phyloP scores from a whole-genome alignment of 2,113 vertebrate species.

The Ondatra zibethicus region DNA sequence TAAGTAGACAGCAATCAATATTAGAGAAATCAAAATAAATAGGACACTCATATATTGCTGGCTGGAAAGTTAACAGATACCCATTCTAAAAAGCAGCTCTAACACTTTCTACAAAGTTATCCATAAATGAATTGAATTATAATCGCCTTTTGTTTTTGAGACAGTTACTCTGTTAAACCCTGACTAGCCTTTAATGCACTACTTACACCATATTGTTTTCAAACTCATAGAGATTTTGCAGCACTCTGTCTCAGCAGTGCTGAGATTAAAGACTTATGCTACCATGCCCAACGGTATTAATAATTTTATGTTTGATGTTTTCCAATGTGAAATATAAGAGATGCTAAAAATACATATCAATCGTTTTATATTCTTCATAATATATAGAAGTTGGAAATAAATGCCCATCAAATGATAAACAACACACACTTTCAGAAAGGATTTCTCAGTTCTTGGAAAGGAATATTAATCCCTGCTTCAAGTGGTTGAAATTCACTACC shows the following conservation, averaged over 20 bases:
- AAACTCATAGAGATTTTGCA: neutral
- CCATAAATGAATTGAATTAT: neutral
- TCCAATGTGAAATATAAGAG: neutral
- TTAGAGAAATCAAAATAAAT: neutral
- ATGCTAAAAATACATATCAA: neutral
- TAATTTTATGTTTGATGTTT: neutral
- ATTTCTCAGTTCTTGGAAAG: no score
- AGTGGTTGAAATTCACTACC: neutral
- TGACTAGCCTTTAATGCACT: neutral
- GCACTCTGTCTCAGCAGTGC: neutral
- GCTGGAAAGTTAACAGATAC: neutral
- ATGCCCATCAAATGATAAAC: neutral
- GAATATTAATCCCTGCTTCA: neutral
- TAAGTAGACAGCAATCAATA: neutral
- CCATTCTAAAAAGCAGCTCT: neutral
- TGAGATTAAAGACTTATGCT: neutral
- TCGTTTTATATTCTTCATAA: neutral
- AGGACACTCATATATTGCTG: neutral
- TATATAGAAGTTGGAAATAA: neutral
- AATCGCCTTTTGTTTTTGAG: neutral
- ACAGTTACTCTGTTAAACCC: neutral
- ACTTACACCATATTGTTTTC: neutral
- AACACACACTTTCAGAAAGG: neutral
- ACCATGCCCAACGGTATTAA: neutral
- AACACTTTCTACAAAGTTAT: neutral